Evolutionary conservation across 2,797 vertebrate genomes (phyloP).

Genomic region (Smutsia gigantea): DNA sequence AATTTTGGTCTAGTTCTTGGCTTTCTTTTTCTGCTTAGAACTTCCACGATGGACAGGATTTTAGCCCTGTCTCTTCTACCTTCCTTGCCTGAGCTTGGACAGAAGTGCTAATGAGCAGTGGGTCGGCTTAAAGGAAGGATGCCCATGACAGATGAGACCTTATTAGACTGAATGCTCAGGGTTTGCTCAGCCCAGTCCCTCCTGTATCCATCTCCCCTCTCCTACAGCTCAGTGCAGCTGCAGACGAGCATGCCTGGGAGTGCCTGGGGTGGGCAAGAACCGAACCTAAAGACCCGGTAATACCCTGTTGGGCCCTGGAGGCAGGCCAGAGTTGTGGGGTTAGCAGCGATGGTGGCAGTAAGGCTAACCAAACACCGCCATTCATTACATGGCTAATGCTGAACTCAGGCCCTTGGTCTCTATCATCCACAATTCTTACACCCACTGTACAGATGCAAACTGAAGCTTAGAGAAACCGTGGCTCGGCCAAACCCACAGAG

Average conservation of each 20-base stretch:
- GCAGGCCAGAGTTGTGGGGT: too few relatives aligned
- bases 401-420: neutral
- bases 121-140: neutral
- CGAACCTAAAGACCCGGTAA: too few relatives aligned
- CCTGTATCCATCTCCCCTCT: too few relatives aligned
- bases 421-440: neutral
- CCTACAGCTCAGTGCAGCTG: too few relatives aligned
- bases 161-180: neutral
- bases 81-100: neutral
- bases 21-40: slow-evolving; percentile 19
- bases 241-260: too few relatives aligned
- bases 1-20: neutral
- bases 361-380: neutral
- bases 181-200: neutral
- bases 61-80: neutral
- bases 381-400: neutral
- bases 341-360: too few relatives aligned
- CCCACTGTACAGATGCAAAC: neutral
- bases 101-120: neutral
- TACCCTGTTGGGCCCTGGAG: too few relatives aligned
- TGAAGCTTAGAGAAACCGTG: neutral
- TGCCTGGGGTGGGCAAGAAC: too few relatives aligned
- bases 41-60: neutral
- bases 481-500: neutral
- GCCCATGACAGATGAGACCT: neutral